Evolutionary conservation across 2,113 vertebrate species (phyloP).

Genomic region (Planiliza haematocheilus): DNA sequence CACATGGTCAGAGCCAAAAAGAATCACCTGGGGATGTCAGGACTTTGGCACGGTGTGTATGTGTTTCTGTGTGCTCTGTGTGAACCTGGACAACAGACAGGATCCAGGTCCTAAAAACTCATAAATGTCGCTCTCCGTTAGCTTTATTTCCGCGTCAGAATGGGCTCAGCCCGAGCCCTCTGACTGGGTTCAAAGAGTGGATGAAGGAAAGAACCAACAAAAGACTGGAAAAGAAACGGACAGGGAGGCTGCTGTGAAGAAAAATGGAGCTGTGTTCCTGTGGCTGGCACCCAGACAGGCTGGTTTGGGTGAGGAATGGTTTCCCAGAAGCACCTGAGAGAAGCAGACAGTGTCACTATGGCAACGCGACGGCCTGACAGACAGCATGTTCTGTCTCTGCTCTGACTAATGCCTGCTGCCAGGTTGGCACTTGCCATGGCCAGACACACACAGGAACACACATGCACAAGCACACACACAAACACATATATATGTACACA

Average conservation of each 20-base stretch:
- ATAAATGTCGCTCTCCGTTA: slow-evolving; percentile 7
- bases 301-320: slow-evolving; percentile 76
- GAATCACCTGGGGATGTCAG: slow-evolving; percentile 38
- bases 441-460: slow-evolving; percentile 48
- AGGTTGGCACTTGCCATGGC: slow-evolving; percentile 72
- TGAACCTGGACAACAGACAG: background rate
- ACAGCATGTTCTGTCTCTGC: slow-evolving; percentile 81
- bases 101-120: slow-evolving; percentile 24
- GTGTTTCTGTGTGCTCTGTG: background rate
- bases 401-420: slow-evolving; percentile 83
- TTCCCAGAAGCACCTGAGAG: slow-evolving; percentile 81
- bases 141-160: slow-evolving; percentile 14
- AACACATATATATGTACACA: slow-evolving; percentile 17
- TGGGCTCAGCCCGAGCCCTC: slow-evolving; percentile 33
- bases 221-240: slow-evolving; percentile 38
- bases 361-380: slow-evolving; percentile 77
- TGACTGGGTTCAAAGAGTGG: slow-evolving; percentile 48
- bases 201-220: slow-evolving; percentile 45
- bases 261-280: slow-evolving; percentile 50
- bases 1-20: slow-evolving; percentile 48
- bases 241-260: slow-evolving; percentile 19
- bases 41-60: slow-evolving; percentile 18
- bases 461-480: slow-evolving; percentile 30
- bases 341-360: slow-evolving; percentile 78
- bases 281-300: slow-evolving; percentile 69